Base-by-base conservation (phyloP, 2,888 invertebrate species). In the Myathropa florea region DNA sequence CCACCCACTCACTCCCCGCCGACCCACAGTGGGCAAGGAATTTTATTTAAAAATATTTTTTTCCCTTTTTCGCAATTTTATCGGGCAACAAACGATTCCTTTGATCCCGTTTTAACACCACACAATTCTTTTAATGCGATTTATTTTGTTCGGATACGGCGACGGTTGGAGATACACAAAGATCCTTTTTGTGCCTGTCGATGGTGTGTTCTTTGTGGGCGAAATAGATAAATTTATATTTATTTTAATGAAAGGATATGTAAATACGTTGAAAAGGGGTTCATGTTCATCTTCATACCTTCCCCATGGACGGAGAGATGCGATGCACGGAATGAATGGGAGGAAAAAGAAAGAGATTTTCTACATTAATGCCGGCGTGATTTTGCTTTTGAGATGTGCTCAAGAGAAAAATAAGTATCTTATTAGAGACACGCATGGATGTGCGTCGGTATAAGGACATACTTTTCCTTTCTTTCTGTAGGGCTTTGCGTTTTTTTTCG, bases 151-250 rank as follows among this genome's bases (percentile, higher is more conserved):
- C 70, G 39, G 61, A 68, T n/a, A 26, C 28, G 30, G 36, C 4
- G 23, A 9, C 9, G n/a, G 36, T 1, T 33, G n/a, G 60, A 10
- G 46, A 46, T 46, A 46, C 46, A 18, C 18, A 46, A 18, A 18
- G 46, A 46, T 46, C 46, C 46, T 18, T 18, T 46, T 46, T 46
- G 46, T n/a, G 46, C 46, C 18, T 18, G 46, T 18, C 46, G 46
- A 46, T 46, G 46, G 46, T 18, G 46, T 18, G 46, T 46, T 55
- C 71, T 68, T 79, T 61, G 75, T 30, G 80, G 80, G 71, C 23
- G 57, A 71, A 75, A 84, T 76, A 84, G 76, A 84, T 84, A 80
- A 75, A 84, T 84, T 80, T 67, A 61, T 71, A 75, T 79, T 72
- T 68, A 73, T 78, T 78, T 76, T 84, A 80, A 84, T 80, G 80